phyloP scores from a whole-genome alignment of 2,797 vertebrate genomes.

The Cuculus canorus region DNA sequence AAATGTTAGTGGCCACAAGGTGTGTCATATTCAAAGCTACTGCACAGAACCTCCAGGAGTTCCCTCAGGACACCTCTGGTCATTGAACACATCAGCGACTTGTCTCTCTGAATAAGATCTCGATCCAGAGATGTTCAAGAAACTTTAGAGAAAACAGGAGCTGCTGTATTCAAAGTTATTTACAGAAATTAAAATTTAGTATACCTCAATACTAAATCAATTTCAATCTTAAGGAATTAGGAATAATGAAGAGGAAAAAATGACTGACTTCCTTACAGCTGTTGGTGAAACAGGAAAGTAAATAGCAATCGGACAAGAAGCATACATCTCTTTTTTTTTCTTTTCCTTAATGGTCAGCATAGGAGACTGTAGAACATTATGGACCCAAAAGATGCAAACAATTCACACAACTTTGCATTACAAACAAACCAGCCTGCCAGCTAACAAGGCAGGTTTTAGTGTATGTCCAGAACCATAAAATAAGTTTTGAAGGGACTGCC shows the following conservation, averaged over 20 bases:
- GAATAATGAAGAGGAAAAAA: not conserved
- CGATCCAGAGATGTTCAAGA: not conserved
- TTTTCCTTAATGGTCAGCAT: not conserved
- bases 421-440: not conserved
- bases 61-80: not conserved
- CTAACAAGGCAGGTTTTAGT: not conserved
- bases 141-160: not conserved
- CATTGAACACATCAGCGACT: not conserved
- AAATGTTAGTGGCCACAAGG: not conserved
- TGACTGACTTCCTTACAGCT: not conserved
- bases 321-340: not conserved
- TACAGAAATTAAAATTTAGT: not conserved
- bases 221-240: not conserved
- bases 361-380: not conserved
- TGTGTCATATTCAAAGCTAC: not conserved
- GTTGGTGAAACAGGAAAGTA: not conserved
- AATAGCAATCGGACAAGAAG: not conserved
- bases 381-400: not conserved
- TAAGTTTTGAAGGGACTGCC: not conserved
- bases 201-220: not conserved
- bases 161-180: not conserved
- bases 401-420: not conserved
- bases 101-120: no score
- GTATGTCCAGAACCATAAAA: not conserved
- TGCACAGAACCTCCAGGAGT: rapidly evolving